These are phyloP conservation scores for Aphidius colemani DNA, from an alignment of 2,888 invertebrate species.

Conservation along the genomic window DNA sequence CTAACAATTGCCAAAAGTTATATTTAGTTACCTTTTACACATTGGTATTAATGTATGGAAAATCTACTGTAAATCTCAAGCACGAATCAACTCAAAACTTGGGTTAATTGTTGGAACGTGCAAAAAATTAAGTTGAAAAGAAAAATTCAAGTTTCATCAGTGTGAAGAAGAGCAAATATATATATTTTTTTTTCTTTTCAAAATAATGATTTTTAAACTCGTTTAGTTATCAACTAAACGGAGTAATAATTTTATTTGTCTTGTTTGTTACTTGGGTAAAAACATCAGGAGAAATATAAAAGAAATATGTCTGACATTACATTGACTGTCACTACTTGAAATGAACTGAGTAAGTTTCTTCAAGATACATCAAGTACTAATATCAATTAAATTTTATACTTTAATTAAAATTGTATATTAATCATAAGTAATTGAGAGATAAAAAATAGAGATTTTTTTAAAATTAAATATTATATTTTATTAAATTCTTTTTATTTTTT, in stretches of 20 bases:
- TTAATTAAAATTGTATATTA: neutral
- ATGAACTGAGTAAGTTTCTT: too few relatives aligned
- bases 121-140: constrained; percentile 24
- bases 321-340: too few relatives aligned
- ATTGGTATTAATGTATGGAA: constrained; percentile 18
- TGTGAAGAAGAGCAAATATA: too few relatives aligned
- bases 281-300: too few relatives aligned
- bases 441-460: neutral
- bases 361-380: too few relatives aligned
- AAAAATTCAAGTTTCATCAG: neutral
- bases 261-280: too few relatives aligned
- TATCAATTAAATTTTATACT: neutral
- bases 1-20: constrained; percentile 22
- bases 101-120: constrained; percentile 24
- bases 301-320: too few relatives aligned
- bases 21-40: constrained; percentile 25
- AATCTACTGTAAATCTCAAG: constrained; percentile 23
- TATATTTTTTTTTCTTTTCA: too few relatives aligned
- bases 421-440: neutral
- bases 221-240: too few relatives aligned
- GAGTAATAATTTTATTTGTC: too few relatives aligned
- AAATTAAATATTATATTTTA: neutral
- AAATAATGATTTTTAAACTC: too few relatives aligned
- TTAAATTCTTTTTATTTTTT: neutral
- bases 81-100: constrained; percentile 10